Evolutionary conservation across 2,797 vertebrate genomes (phyloP), one percentile per base, ranked within the genome.

Genomic region (Pipistrellus kuhlii): DNA sequence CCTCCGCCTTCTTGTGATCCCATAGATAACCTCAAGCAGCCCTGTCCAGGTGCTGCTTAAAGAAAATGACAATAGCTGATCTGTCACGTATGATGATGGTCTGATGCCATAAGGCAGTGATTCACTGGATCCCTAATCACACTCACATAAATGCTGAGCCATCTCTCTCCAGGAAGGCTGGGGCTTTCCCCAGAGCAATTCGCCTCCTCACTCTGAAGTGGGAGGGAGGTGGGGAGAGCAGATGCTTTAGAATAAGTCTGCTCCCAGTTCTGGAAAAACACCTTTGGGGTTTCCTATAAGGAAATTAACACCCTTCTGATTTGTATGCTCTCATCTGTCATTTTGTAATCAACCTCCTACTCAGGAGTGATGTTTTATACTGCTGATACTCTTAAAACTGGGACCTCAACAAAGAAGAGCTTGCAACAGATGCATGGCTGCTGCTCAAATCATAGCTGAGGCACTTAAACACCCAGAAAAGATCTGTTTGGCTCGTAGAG

Each of bases 341-440:
- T 82, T 93, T 94, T 75, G 27, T 84, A 92, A 87, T 53, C 53
- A 55, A 64, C 55, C 23, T 92, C 59, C 72, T 73, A 62, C 30
- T 30, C 27, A 27, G 38, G 41, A 55, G 12, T 68, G 59, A 72
- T 30, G 41, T 71, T 71, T 84, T 85, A 48, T 35, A 59, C 38
- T 21, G 15, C 2, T 21, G 64, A 78, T 20, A 53, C 32, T 88
- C 71, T 75, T 48, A 88, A 80, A 83, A 86, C 38, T 62, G 80
- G 53, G 30, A 69, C 20, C 66, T 44, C 59, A 72, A 81, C 81
- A 46, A 87, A 94, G 76, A 84, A 86, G 89, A 57, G 4, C 59
- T 77, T 90, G 27, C 17, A 12, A 59, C 27, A 38, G 12, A 57
- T 2, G 1, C 21, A 7, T 51, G 75, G 77, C 84, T 87, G 51